Conservation (phyloP, 2,113 vertebrate species). For the Pelecanus crispus region DNA sequence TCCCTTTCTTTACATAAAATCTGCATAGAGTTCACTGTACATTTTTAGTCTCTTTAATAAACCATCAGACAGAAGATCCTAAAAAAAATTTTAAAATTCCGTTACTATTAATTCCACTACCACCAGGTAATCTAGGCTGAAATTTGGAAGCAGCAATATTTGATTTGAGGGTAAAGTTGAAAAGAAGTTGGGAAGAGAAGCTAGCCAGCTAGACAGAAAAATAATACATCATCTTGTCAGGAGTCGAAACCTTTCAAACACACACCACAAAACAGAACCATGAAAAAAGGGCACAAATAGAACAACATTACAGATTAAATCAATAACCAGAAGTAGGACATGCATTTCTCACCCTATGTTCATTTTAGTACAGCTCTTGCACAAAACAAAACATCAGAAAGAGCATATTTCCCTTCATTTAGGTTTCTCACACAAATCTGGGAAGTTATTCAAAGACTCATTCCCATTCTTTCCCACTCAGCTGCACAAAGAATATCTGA, state of each 20-base stretch:
- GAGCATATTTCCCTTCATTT: not conserved
- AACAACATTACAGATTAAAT: not conserved
- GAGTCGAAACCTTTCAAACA: not conserved
- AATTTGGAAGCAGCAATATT: not conserved
- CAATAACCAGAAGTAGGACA: not conserved
- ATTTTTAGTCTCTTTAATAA: not conserved
- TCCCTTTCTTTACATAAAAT: not conserved
- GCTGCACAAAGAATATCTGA: not conserved
- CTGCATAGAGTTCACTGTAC: not conserved
- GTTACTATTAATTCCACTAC: not conserved
- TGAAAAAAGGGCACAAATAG: not conserved
- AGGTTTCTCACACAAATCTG: not conserved
- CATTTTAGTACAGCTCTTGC: not conserved
- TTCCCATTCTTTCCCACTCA: not conserved
- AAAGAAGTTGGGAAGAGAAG: not conserved
- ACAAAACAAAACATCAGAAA: not conserved
- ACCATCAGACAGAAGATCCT: not conserved
- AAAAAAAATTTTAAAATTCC: not conserved
- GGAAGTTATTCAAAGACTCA: not conserved
- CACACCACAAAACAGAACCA: not conserved
- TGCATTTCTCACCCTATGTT: not conserved
- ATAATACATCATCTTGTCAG: not conserved
- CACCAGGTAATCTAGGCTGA: not conserved
- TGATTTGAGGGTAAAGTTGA: not conserved
- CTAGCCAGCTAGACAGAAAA: not conserved